Evolutionary conservation across 2,797 vertebrate genomes (phyloP).

Genomic region (Garrulus glandarius): DNA sequence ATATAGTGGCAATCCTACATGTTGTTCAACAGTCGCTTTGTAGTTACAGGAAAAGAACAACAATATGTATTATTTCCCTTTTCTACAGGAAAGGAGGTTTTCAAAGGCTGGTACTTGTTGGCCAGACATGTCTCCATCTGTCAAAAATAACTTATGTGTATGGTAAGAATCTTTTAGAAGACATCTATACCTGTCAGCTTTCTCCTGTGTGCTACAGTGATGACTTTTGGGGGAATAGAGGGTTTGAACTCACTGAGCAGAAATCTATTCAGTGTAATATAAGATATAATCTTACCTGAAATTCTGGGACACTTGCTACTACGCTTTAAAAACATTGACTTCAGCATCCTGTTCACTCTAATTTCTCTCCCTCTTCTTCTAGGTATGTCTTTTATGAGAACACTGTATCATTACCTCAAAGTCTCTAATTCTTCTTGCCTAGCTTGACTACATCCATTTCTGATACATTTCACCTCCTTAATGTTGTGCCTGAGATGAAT

Average conservation of each 20-base stretch:
- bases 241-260: neutral
- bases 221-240: neutral
- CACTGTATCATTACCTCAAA: neutral
- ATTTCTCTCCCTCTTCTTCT: neutral
- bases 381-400: neutral
- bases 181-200: neutral
- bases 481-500: constrained; percentile 24
- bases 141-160: neutral
- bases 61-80: neutral
- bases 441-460: constrained; percentile 3
- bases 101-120: neutral
- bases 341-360: neutral
- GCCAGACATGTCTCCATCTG: neutral
- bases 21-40: neutral
- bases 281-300: neutral
- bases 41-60: neutral
- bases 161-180: neutral
- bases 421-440: constrained; percentile 12
- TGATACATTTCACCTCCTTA: constrained; percentile 25
- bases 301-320: neutral
- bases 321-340: neutral
- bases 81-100: neutral
- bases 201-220: neutral
- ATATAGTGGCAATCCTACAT: neutral
- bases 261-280: neutral